These are phyloP conservation scores for Hypomecis punctinalis DNA, from an alignment of 2,888 invertebrate genomes.

Conservation along the genomic window DNA sequence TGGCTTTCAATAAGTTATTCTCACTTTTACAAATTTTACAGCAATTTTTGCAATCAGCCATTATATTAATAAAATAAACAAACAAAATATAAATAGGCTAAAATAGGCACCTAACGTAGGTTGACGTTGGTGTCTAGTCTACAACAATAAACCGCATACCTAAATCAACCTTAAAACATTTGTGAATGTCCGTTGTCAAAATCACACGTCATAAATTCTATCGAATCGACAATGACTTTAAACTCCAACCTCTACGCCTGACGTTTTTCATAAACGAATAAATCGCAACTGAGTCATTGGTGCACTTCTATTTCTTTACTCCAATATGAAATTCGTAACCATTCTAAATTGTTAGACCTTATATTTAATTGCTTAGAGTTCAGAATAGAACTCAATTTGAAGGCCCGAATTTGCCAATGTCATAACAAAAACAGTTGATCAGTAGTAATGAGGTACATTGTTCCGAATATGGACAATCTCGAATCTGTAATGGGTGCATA, in stretches of 20 bases:
- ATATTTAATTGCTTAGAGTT: neutral
- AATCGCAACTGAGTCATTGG: slow-evolving; percentile 10
- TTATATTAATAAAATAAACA: too few relatives aligned
- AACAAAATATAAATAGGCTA: too few relatives aligned
- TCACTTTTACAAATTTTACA: too few relatives aligned
- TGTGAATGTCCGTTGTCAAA: slow-evolving; percentile 36
- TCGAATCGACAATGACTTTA: slow-evolving; percentile 16
- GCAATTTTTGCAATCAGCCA: too few relatives aligned
- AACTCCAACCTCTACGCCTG: slow-evolving; percentile 33
- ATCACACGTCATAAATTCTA: slow-evolving; percentile 30
- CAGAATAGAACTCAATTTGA: slow-evolving; percentile 1
- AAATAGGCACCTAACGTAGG: too few relatives aligned
- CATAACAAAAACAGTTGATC: slow-evolving; percentile 10
- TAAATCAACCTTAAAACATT: slow-evolving; percentile 9
- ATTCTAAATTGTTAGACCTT: neutral
- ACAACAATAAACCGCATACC: neutral
- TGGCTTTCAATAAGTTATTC: too few relatives aligned
- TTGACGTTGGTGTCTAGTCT: too few relatives aligned
- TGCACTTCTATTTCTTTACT: slow-evolving; percentile 4
- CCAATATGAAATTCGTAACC: neutral
- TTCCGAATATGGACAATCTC: slow-evolving; percentile 50
- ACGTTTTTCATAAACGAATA: slow-evolving; percentile 33
- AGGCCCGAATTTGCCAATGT: neutral
- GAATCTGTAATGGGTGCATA: slow-evolving; percentile 49
- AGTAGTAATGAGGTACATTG: slow-evolving; percentile 48